Base-by-base conservation (phyloP, 2,797 vertebrate species). In the Gila robusta region DNA sequence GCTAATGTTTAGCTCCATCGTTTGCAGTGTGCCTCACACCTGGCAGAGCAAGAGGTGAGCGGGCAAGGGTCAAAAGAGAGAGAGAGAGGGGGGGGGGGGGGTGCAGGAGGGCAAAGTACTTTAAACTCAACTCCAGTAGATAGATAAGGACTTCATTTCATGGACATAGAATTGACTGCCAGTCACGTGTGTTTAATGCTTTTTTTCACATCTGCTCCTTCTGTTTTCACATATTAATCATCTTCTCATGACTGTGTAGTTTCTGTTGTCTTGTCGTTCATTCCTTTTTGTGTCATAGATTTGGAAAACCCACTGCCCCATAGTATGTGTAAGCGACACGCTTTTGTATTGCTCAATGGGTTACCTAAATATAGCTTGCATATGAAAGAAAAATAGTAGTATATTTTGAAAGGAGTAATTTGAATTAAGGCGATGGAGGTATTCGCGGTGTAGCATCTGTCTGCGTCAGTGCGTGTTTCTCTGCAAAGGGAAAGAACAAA, bases 1-100 rank as follows among this genome's bases (percentile, higher is more conserved):
- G 0, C 97, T 99, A 88, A 99, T 99, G 98, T 98, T 99, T 96
- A 99, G 96, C 95, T 99, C 97, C 12, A 96, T 99, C 12, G 94
- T 99, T 88, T 99, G 98, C 96, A 99, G 98, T 0, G 94, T 99
- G 80, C 98, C 98, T 0, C 98, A 99, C 91, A 98, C 98, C 85
- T 99, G 98, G 98, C 96, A 97, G 59, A 94, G 95, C n/a, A 98
- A 97, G 91, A 97, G 97, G 98, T 99, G 93, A 93, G 94, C 64
- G 56, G 41, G 78, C 69, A 74, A 26, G 52, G 49, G 83, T 52
- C 49, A 69, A 70, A 64, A 49, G 19, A 32, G 23, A 54, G 32
- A 28, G 23, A 0, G 2, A 2, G 8, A 1, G 52, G 7, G 52
- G 2, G 2, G 2, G 7, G 11, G 32, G n/a, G 6, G 62, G 37